Base-by-base conservation (phyloP, 2,888 invertebrate genomes). In the Athalia circularis region DNA sequence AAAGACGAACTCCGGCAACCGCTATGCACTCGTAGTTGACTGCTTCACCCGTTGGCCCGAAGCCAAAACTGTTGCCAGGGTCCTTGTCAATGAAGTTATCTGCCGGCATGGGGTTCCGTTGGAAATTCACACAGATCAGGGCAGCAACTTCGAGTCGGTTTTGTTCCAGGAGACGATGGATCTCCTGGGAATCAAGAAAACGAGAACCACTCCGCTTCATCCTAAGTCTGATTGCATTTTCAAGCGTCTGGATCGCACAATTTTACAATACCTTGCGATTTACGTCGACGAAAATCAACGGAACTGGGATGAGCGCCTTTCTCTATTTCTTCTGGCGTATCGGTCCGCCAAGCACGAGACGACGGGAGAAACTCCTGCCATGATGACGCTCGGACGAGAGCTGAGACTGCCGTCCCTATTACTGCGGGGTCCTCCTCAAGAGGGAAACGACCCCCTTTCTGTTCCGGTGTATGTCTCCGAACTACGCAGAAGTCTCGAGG, bases 151-250 rank as follows among this genome's bases (percentile, higher is more conserved):
- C n/a, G 11, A 43, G 43, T 61, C 64, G 2, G 43, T 9, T 7
- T 9, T 64, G 11, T 11, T 64, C 9, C 11, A 7, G 4, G 64
- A 64, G 45, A 29, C 45, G 8, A 68, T 43, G 65, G 29, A 79
- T 7, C 62, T 82, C 8, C 62, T 83, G 59, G 80, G 80, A 7
- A 80, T 83, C 48, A 70, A 52, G 6, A 82, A 84, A 64, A 83
- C 81, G 1, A 59, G 82, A 3, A 85, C 85, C 9, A 86, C 86
- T 1, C 79, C 85, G 5, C 68, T 85, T 7, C 84, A 84, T 77
- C 83, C 86, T 4, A 85, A 86, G 45, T 85, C 85, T 4, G 84
- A 86, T 70, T 85, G 86, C 52, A 85, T 85, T 82, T 83, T 85
- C 5, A 85, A 87, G 59, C 74, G 83, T 54, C 81, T 85, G 72